Percentiles rank a stretch among this genome's conserved stretches.
Conservation (phyloP, 2,888 invertebrate species). For the Melanostoma mellinum region DNA sequence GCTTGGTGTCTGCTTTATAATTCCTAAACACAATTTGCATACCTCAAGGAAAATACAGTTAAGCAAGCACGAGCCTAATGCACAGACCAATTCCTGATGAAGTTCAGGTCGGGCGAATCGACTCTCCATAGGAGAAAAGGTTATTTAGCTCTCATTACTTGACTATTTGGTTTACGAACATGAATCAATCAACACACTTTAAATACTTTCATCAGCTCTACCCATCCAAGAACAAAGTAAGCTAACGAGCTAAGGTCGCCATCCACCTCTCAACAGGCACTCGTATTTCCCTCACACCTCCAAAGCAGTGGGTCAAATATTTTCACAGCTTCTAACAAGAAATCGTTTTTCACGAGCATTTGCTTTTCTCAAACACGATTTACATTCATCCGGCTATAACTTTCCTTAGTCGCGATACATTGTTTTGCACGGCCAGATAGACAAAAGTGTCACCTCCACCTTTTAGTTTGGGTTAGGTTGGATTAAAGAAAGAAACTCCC, state of each 20-base stretch:
- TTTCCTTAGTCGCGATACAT: conserved; percentile 39
- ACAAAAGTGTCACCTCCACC: conserved; percentile 55
- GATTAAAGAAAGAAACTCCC: conserved; percentile 34
- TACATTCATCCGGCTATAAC: conserved; percentile 32
- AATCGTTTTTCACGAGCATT: conserved; percentile 37
- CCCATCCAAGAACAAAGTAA: conserved; percentile 16
- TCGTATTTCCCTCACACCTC: conserved; percentile 44
- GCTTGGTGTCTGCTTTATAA: conserved; percentile 31
- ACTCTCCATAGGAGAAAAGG: too few species aligned
- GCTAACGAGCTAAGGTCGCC: conserved; percentile 42
- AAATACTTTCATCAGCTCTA: conserved; percentile 8
- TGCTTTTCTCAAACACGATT: conserved; percentile 39
- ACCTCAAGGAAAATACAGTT: conserved; percentile 35
- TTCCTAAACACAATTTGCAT: conserved; percentile 50
- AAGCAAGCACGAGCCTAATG: conserved; percentile 1
- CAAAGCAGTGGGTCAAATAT: conserved; percentile 60
- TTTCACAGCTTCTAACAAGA: conserved; percentile 49
- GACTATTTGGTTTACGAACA: background rate
- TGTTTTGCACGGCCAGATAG: background rate
- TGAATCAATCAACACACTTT: background rate
- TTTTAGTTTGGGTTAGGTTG: background rate
- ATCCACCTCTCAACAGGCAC: background rate
- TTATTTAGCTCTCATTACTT: too few species aligned
- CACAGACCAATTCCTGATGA: too few species aligned
- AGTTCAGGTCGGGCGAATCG: too few species aligned